A percentile compares a stretch with the other conserved stretches of the same genome.
phyloP scores from a whole-genome alignment of 2,797 vertebrate genomes.

The Rhadinocentrus ornatus region DNA sequence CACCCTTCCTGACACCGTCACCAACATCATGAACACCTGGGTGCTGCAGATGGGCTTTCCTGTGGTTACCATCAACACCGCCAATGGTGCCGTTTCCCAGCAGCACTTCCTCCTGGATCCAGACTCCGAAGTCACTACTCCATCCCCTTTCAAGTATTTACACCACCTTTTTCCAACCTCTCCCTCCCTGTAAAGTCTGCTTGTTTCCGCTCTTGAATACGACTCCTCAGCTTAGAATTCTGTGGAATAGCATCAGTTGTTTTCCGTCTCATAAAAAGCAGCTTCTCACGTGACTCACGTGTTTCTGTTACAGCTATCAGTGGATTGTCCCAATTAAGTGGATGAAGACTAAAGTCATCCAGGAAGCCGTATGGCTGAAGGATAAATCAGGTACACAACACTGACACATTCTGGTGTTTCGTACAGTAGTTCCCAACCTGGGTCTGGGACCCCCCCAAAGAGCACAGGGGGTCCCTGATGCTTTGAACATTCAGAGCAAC shows the following conservation, averaged over 20 bases:
- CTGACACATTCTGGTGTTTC: no score
- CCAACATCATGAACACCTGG: slow-evolving; percentile 92
- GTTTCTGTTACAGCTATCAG: slow-evolving; percentile 81
- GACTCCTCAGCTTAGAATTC: no score
- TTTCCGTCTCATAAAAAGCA: not conserved
- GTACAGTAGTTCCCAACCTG: no score
- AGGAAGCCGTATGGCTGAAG: slow-evolving; percentile 69
- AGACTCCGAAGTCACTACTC: slow-evolving; percentile 65
- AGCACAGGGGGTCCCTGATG: no score
- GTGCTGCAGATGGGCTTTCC: slow-evolving; percentile 97
- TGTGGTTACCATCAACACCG: slow-evolving; percentile 85
- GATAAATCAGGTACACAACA: not conserved
- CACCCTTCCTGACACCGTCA: slow-evolving; percentile 48
- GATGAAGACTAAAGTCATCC: rapidly evolving
- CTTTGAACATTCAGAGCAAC: no score
- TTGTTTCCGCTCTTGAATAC: no score
- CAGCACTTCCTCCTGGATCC: slow-evolving; percentile 90
- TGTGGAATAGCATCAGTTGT: not conserved
- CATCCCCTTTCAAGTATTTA: slow-evolving; percentile 85
- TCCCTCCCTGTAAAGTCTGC: no score
- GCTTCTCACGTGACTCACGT: not conserved
- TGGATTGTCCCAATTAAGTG: slow-evolving; percentile 90
- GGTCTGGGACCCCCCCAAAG: no score
- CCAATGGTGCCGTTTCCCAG: slow-evolving; percentile 74
- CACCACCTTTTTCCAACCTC: not conserved